Evolutionary conservation across 2,888 invertebrate species (phyloP).

Genomic region (Cinara cedri): DNA sequence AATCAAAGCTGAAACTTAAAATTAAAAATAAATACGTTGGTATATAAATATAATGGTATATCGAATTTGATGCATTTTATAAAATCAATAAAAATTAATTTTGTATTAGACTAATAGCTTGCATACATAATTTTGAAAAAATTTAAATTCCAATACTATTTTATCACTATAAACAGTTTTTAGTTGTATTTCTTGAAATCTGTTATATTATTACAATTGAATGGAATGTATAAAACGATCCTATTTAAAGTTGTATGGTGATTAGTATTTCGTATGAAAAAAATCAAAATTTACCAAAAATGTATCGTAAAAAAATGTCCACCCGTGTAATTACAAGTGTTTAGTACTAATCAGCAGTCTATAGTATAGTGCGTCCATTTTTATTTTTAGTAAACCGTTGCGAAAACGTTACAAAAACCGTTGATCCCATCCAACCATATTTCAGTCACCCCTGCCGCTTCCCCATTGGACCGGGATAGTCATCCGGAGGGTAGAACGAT

Average conservation of each 20-base stretch:
- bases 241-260: background rate
- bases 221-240: background rate
- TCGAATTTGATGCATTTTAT: background rate
- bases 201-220: background rate
- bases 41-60: too few relatives aligned
- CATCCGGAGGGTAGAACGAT: constrained; percentile 49
- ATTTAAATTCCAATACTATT: too few relatives aligned
- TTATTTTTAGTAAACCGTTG: constrained; percentile 53
- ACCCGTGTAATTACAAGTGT: constrained; percentile 23
- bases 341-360: constrained; percentile 40
- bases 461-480: constrained; percentile 52
- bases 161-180: background rate
- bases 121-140: background rate
- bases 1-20: too few relatives aligned
- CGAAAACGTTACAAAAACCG: constrained; percentile 57
- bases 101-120: background rate
- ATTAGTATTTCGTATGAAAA: background rate
- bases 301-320: constrained; percentile 24
- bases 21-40: too few relatives aligned
- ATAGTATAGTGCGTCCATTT: constrained; percentile 54
- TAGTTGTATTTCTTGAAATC: background rate
- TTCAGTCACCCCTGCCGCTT: constrained; percentile 56
- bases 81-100: background rate
- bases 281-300: background rate
- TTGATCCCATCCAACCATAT: constrained; percentile 56